phyloP scores from a whole-genome alignment of 2,797 vertebrate species.

The Sebastes trivittatus region DNA sequence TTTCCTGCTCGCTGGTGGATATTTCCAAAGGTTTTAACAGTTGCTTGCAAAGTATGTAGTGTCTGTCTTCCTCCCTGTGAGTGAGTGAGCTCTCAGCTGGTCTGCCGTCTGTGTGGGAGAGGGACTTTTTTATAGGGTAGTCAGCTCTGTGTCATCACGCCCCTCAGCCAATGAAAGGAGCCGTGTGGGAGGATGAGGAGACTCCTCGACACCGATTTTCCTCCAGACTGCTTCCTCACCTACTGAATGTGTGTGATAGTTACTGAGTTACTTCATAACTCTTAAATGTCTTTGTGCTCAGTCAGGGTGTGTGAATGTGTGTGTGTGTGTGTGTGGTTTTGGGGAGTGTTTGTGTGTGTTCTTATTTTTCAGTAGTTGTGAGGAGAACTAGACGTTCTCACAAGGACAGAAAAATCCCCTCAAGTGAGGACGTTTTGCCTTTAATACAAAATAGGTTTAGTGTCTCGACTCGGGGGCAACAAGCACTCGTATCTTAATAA shows the following conservation, averaged over 20 bases:
- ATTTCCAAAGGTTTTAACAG: slow-evolving; percentile 29
- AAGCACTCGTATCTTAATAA: not conserved
- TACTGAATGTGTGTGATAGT: slow-evolving; percentile 1
- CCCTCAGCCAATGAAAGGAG: slow-evolving; percentile 67
- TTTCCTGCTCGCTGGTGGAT: not conserved
- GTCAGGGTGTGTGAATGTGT: not conserved
- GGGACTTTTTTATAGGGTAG: slow-evolving; percentile 67
- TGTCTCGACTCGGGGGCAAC: not conserved
- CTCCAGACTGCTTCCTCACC: slow-evolving; percentile 41
- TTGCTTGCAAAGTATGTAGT: slow-evolving; percentile 6
- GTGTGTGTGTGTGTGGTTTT: not conserved
- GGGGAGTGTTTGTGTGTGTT: not conserved
- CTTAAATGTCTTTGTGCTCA: not conserved
- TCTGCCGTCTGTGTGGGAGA: slow-evolving; percentile 48
- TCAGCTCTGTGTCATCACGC: slow-evolving; percentile 68
- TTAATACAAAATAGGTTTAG: not conserved
- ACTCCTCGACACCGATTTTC: slow-evolving; percentile 45
- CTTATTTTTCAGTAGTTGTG: not conserved
- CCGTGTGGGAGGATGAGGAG: slow-evolving; percentile 52
- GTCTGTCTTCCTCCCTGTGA: not conserved
- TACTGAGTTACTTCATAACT: slow-evolving; percentile 8
- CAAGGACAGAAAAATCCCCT: slow-evolving; percentile 25
- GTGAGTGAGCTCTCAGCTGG: slow-evolving; percentile 29
- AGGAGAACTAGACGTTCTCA: slow-evolving; percentile 18
- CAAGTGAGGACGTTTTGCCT: not conserved